phyloP scores from a whole-genome alignment of 2,888 invertebrate genomes.

The Mesorhabditis sp. region DNA sequence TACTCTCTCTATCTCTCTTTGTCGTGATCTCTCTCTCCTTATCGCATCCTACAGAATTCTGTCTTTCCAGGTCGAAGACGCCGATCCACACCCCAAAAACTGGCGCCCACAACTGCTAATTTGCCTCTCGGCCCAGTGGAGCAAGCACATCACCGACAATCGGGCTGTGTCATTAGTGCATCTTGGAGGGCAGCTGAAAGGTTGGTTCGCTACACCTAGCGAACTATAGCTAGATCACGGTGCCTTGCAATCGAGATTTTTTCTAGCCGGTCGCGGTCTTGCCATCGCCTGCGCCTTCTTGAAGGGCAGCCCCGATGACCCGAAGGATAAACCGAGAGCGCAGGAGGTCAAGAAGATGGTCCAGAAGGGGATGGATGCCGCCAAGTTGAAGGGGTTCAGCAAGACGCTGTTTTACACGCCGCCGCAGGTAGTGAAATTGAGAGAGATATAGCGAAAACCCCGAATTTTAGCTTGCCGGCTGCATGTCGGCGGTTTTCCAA shows the following conservation, averaged over 20 bases:
- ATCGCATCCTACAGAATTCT: too few species aligned
- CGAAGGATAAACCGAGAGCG: constrained; percentile 64
- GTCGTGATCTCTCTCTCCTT: too few species aligned
- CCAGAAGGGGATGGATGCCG: constrained; percentile 73
- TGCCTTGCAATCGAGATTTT: neutral
- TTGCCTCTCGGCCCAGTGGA: constrained; percentile 78
- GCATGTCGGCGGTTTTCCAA: constrained; percentile 69
- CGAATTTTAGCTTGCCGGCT: constrained; percentile 42
- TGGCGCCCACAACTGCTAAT: constrained; percentile 96
- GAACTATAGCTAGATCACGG: neutral
- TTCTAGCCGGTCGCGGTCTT: constrained; percentile 70
- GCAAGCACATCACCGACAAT: constrained; percentile 49
- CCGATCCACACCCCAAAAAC: constrained; percentile 94
- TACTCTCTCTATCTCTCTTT: too few species aligned
- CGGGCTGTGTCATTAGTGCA: constrained; percentile 74
- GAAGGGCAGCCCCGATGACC: constrained; percentile 63
- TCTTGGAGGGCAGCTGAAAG: constrained; percentile 89
- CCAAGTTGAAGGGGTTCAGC: constrained; percentile 92
- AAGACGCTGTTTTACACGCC: constrained; percentile 84
- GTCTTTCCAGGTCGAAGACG: constrained; percentile 76
- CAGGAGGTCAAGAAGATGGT: constrained; percentile 66
- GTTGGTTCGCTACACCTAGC: constrained; percentile 22
- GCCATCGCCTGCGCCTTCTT: constrained; percentile 83
- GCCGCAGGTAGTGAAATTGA: constrained; percentile 63
- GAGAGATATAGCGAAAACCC: neutral